Evolutionary conservation across 30 jellyfish, hydroid and myxozoan species (phyloP), one percentile per base, ranked within the genome.

Genomic region (Pelagia noctiluca): DNA sequence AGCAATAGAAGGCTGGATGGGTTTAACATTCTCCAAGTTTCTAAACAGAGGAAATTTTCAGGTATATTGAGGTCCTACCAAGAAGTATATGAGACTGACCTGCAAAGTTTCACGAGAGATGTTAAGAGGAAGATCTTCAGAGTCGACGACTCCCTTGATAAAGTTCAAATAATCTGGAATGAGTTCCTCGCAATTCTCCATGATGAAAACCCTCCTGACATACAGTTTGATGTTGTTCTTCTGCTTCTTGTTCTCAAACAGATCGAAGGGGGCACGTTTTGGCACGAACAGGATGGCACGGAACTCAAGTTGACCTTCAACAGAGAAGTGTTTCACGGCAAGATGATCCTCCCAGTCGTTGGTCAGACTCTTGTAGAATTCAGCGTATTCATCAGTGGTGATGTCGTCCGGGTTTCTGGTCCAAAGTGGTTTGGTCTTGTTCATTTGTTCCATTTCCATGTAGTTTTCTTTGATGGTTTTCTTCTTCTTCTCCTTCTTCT

Each of bases 231-330:
- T 88, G 38, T 89, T 63, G 64, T 94, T 94, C 78, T 89, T 88
- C 48, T 82, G 88, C 54, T 89, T 89, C 92, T 85, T 88, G 85
- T 93, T 93, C 64, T 94, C 97, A 75, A 94, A 94, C 76, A 94
- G 89, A 48, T 94, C 99, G 64, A 94, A 88, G 33, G 99, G 97
- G 50, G 99, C 99, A 35, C 99, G 96, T 61, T 94, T 88, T 19
- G 97, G 97, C 26, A 94, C 96, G 74, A 94, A 94, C 50, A 94
- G 82, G 50, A 94, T 67, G 3, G 99, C 96, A 24, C 97, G 81
- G 88, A 88, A 94, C 72, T 94, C 99, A 19, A 94, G 90, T 65
- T 94, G 97, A 19, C 99, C 99, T 34, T 94, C 99, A 76, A 94
- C 99, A 24, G 97, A 84, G 82, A 88, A 88, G 52, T 94, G 99